phyloP scores from a whole-genome alignment of 2,888 invertebrate genomes.

The Blastobasis adustella region DNA sequence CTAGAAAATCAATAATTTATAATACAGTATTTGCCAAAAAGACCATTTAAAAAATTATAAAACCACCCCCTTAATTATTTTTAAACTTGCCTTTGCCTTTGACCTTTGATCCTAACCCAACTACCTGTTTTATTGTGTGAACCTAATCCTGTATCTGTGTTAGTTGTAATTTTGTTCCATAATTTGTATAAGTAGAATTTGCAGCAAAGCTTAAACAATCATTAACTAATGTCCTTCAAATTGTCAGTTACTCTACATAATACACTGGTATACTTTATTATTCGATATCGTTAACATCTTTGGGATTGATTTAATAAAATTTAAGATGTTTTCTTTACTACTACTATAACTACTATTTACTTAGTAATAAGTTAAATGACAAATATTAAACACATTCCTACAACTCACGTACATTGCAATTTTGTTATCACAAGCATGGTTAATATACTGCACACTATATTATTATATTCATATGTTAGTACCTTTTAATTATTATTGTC shows the following conservation, averaged over 20 bases:
- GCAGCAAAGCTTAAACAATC: constrained; percentile 63
- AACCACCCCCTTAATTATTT: too few species aligned
- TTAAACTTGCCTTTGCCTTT: too few species aligned
- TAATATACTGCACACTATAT: constrained; percentile 17
- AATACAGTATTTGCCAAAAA: too few species aligned
- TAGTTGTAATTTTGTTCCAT: constrained; percentile 35
- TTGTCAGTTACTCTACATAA: constrained; percentile 53
- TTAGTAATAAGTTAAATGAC: constrained; percentile 5
- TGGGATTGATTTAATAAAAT: constrained; percentile 24
- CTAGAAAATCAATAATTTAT: too few species aligned
- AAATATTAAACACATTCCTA: constrained; percentile 18
- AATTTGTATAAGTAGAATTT: constrained; percentile 55
- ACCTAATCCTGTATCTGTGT: constrained; percentile 44
- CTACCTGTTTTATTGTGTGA: constrained; percentile 45
- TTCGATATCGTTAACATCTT: constrained; percentile 24
- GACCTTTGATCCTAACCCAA: constrained; percentile 31
- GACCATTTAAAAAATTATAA: too few species aligned
- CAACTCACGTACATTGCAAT: constrained; percentile 10
- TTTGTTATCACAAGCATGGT: constrained; percentile 15
- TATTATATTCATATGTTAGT: constrained; percentile 9
- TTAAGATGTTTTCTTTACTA: constrained; percentile 68
- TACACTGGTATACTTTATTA: constrained; percentile 35
- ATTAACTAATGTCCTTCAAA: constrained; percentile 57
- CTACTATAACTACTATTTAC: constrained; percentile 7
- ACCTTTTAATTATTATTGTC: constrained; percentile 18